These are phyloP conservation scores for Acanthococcus lagerstroemiae DNA, from an alignment of 2,888 invertebrate genomes.

Conservation along the genomic window DNA sequence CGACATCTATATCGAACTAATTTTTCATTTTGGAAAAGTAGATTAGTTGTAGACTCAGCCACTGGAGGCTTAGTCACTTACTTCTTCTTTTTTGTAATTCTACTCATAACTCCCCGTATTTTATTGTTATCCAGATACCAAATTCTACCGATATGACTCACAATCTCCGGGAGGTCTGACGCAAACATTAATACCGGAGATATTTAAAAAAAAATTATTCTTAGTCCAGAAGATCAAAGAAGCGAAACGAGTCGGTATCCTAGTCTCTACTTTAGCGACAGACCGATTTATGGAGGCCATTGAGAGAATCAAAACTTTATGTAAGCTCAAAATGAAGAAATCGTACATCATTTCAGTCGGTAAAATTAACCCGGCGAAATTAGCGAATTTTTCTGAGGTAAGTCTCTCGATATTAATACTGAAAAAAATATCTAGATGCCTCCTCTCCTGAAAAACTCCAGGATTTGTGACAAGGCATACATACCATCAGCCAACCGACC, in stretches of 20 bases:
- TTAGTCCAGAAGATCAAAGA: constrained; percentile 86
- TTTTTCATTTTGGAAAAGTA: too few relatives aligned
- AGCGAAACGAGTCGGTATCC: constrained; percentile 72
- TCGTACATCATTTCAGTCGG: constrained; percentile 87
- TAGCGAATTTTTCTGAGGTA: constrained; percentile 88
- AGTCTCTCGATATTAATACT: constrained; percentile 34
- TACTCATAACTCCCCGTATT: too few relatives aligned
- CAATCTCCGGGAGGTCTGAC: constrained; percentile 1
- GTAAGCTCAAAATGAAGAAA: constrained; percentile 63
- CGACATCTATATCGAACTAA: too few relatives aligned
- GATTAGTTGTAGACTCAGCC: too few relatives aligned
- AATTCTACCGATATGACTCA: constrained; percentile 21
- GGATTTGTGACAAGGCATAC: too few relatives aligned
- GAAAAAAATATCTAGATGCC: too few relatives aligned
- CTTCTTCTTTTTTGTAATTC: too few relatives aligned
- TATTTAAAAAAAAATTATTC: constrained; percentile 69
- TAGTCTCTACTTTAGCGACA: constrained; percentile 83
- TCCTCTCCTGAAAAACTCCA: too few relatives aligned
- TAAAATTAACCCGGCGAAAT: constrained; percentile 85
- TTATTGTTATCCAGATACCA: constrained; percentile 19
- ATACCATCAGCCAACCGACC: too few relatives aligned
- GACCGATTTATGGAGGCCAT: constrained; percentile 66
- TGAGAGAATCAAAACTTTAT: constrained; percentile 58
- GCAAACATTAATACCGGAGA: constrained; percentile 37
- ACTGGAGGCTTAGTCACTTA: too few relatives aligned